Evolutionary conservation across 2,888 invertebrate species (phyloP).

Genomic region (Ophion slaviceki): DNA sequence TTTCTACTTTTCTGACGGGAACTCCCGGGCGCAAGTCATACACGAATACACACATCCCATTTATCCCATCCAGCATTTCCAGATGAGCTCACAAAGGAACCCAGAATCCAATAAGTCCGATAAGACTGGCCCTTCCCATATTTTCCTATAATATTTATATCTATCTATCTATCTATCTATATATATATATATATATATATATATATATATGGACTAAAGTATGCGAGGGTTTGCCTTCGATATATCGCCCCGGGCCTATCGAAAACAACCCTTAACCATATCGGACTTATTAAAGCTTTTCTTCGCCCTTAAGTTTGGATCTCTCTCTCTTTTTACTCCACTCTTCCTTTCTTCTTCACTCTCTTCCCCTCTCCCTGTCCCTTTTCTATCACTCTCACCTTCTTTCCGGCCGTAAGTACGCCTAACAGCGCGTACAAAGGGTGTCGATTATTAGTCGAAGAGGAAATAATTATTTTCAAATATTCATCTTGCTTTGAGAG

Average conservation of each 20-base stretch:
- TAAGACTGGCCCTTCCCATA: conserved; percentile 69
- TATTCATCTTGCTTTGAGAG: not conserved
- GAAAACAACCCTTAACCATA: conserved; percentile 28
- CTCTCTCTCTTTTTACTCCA: no score
- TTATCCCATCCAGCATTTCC: conserved; percentile 75
- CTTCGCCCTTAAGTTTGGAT: conserved; percentile 10
- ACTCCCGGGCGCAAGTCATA: conserved; percentile 49
- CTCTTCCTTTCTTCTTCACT: no score
- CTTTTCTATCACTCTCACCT: not conserved
- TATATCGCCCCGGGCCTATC: conserved; percentile 21
- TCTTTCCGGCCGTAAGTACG: not conserved
- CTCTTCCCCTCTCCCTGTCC: not conserved
- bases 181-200: conserved; percentile 14
- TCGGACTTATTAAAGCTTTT: conserved; percentile 28
- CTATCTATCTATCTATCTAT: not conserved
- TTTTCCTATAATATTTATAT: conserved; percentile 34
- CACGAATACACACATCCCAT: conserved; percentile 65
- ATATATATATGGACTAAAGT: conserved; percentile 10
- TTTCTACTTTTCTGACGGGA: conserved; percentile 76
- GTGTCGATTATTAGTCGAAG: not conserved
- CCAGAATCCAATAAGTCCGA: conserved; percentile 77
- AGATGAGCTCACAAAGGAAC: conserved; percentile 75
- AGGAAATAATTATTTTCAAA: not conserved
- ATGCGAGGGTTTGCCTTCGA: conserved; percentile 21
- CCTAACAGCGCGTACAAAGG: not conserved